phyloP scores from a whole-genome alignment of 2,888 invertebrate species.

The Hydrotaea cyrtoneurina region DNA sequence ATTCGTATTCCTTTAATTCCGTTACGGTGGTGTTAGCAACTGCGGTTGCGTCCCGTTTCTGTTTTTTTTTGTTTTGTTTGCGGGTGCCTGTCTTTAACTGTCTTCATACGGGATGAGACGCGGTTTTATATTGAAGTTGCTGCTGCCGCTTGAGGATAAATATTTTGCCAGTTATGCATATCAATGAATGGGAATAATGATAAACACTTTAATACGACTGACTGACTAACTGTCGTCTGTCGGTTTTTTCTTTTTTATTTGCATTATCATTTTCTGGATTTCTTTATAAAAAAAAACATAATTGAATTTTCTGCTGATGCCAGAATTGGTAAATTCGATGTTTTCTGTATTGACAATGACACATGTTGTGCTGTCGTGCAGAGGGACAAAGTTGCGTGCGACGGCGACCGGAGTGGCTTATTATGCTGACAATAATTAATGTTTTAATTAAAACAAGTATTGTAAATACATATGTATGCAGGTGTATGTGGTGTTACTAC shows the following conservation, averaged over 20 bases:
- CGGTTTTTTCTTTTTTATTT: slow-evolving; percentile 40
- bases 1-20: slow-evolving; percentile 27
- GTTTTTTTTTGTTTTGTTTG: neutral
- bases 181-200: slow-evolving; percentile 54
- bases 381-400: neutral
- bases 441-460: slow-evolving; percentile 56
- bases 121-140: neutral
- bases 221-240: neutral
- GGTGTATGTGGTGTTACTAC: no score
- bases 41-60: neutral
- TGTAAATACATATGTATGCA: no score
- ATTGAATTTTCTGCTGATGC: slow-evolving; percentile 54
- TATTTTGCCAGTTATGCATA: slow-evolving; percentile 62
- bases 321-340: slow-evolving; percentile 38
- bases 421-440: slow-evolving; percentile 58
- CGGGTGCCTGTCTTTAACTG: slow-evolving; percentile 19
- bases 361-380: slow-evolving; percentile 16
- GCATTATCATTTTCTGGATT: slow-evolving; percentile 16
- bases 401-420: slow-evolving; percentile 47
- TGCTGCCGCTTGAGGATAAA: slow-evolving; percentile 33
- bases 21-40: slow-evolving; percentile 20
- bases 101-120: slow-evolving; percentile 49
- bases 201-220: slow-evolving; percentile 49
- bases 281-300: slow-evolving; percentile 39
- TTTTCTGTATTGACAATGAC: slow-evolving; percentile 36